Base-by-base conservation (phyloP, 2,797 vertebrate genomes). In the Alfaro cultratus region DNA sequence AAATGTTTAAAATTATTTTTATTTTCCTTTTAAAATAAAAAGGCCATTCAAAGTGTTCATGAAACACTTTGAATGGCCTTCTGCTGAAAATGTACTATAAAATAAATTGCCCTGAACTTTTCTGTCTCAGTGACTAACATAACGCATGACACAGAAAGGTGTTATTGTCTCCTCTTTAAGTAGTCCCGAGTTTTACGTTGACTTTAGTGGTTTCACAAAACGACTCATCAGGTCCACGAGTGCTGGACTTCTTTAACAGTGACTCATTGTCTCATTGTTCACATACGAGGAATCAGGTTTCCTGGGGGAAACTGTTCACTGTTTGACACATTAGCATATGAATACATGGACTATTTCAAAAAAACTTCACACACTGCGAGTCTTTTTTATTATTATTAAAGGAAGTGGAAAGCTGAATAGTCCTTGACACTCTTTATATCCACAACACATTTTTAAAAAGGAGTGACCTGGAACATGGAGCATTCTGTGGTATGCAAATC, bases 181-280 rank as follows among this genome's bases (percentile, higher is more conserved):
- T 46, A 41, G 74, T 77, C 70, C 71, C 21, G 11, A 43, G 79
- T 45, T 16, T 45, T 26, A n/a, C 3, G 11, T 47, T 15, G 39
- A 41, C 47, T 74, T 46, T 45, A 31, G 55, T 12, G 41, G 18
- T 36, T 31, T 47, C 77, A 16, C 29, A 46, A 0, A 53, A 74
- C 80, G 64, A 79, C 60, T 84, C 85, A 82, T 71, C 64, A 7
- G 21, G 53, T 62, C 81, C 49, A 57, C 12, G 26, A 43, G 72
- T 82, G 36, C 15, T 51, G 78, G 36, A 79, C 53, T 82, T 46
- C 1, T 45, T 75, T 26, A 34, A 12, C 68, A 39, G 71, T 85
- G 85, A 92, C 51, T 89, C 84, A 55, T 18, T 67, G 26, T 72
- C 79, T 60, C 49, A 16, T 1, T 60, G 79, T 78, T 70, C n/a